Evolutionary conservation across 2,797 vertebrate species (phyloP).

Genomic region (Cuculus canorus): DNA sequence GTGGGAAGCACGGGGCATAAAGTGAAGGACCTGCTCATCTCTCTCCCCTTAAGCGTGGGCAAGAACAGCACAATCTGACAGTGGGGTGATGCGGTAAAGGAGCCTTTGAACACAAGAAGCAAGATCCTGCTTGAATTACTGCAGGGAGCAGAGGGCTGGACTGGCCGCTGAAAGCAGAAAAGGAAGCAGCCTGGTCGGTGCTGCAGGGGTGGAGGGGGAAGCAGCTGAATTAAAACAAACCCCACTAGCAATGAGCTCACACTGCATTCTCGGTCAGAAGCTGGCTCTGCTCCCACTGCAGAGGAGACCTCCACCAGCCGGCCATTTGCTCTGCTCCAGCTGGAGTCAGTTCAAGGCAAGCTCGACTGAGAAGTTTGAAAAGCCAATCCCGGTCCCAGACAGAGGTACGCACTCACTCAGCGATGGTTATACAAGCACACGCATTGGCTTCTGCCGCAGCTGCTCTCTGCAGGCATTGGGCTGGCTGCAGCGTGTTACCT

Average conservation of each 20-base stretch:
- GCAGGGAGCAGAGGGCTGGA: background rate
- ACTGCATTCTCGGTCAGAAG: accelerated
- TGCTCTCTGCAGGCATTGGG: background rate
- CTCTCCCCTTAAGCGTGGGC: background rate
- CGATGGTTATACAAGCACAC: background rate
- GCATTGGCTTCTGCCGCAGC: background rate
- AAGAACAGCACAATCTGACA: background rate
- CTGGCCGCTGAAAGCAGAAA: background rate
- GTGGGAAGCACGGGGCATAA: background rate
- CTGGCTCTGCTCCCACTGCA: background rate
- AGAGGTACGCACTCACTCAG: background rate
- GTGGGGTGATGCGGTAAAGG: accelerated
- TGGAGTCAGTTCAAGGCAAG: background rate
- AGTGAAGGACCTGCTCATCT: background rate
- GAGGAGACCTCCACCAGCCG: background rate
- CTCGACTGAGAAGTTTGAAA: background rate
- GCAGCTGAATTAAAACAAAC: background rate
- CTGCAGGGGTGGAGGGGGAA: background rate
- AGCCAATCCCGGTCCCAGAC: background rate
- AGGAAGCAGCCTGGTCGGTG: background rate
- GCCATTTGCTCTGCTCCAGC: background rate
- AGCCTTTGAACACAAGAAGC: background rate
- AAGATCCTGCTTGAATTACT: accelerated
- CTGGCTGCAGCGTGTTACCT: accelerated
- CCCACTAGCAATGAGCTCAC: background rate